Conservation (phyloP, 2,888 invertebrate genomes). For the Oscheius sp. region DNA sequence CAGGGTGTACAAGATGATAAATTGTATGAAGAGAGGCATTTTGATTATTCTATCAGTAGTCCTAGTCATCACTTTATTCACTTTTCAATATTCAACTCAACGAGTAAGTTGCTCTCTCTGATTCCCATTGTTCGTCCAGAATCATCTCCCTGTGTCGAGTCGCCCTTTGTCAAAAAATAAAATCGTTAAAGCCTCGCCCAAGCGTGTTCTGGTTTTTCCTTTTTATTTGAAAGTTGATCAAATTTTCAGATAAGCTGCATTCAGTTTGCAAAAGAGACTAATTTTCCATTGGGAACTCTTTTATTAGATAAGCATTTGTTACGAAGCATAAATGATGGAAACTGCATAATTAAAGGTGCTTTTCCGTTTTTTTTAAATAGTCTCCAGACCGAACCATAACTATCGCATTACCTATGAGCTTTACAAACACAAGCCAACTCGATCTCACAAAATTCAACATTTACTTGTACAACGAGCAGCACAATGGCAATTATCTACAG, state of each 20-base stretch:
- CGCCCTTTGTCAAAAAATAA: too few species aligned
- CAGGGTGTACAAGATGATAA: too few species aligned
- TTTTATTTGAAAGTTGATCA: too few species aligned
- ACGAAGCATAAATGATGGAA: not conserved
- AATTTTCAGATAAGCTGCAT: not conserved
- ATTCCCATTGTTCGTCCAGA: too few species aligned
- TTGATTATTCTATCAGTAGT: too few species aligned
- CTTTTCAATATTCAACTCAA: too few species aligned
- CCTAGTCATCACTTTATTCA: too few species aligned
- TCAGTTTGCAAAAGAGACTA: not conserved
- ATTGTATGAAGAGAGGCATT: too few species aligned
- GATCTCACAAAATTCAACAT: not conserved
- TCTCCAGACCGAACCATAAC: not conserved
- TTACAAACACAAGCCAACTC: not conserved
- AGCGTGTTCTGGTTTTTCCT: too few species aligned
- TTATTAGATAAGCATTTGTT: not conserved
- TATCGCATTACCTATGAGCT: not conserved
- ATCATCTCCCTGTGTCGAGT: too few species aligned
- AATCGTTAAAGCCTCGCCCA: too few species aligned
- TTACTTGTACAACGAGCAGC: not conserved
- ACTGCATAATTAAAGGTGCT: not conserved
- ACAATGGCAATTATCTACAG: not conserved
- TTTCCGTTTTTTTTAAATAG: not conserved
- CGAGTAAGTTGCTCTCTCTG: too few species aligned
- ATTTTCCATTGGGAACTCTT: not conserved